Evolutionary conservation across 2,797 vertebrate species (phyloP).

Genomic region (Miichthys miiuy): DNA sequence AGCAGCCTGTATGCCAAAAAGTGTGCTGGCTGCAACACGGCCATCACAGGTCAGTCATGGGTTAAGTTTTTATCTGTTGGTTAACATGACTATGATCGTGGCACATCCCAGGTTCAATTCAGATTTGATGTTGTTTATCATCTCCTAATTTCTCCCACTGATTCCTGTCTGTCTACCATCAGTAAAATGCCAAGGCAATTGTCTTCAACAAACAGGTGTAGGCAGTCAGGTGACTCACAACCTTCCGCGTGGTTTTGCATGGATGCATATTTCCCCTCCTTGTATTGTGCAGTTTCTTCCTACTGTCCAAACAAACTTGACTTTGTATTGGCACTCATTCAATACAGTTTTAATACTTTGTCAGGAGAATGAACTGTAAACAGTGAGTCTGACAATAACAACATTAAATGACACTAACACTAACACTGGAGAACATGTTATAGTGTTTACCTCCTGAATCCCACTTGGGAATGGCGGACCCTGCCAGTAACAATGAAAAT

Average conservation of each 20-base stretch:
- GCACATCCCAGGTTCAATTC: neutral
- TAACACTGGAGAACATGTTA: neutral
- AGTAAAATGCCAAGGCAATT: conserved; percentile 13
- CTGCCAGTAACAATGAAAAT: neutral
- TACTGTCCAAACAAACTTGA: neutral
- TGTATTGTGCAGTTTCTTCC: neutral
- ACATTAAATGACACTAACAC: neutral
- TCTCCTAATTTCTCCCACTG: neutral
- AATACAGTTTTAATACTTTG: neutral
- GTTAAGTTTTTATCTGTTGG: neutral
- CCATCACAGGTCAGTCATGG: conserved; percentile 91
- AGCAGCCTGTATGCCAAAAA: conserved; percentile 95
- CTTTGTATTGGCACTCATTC: neutral
- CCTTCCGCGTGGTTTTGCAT: neutral
- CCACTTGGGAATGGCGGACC: neutral
- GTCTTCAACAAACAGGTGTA: conserved; percentile 19
- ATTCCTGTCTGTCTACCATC: neutral
- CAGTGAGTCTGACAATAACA: neutral
- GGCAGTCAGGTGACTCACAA: conserved; percentile 23
- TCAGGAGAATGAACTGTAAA: too few species aligned
- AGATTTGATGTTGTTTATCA: neutral
- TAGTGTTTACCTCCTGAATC: neutral
- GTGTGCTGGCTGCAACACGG: conserved; percentile 91
- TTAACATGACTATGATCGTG: neutral
- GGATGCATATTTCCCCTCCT: neutral